Percentiles rank a stretch among this genome's conserved stretches.
Conservation (phyloP, 2,797 vertebrate genomes). For the Gouania willdenowi region DNA sequence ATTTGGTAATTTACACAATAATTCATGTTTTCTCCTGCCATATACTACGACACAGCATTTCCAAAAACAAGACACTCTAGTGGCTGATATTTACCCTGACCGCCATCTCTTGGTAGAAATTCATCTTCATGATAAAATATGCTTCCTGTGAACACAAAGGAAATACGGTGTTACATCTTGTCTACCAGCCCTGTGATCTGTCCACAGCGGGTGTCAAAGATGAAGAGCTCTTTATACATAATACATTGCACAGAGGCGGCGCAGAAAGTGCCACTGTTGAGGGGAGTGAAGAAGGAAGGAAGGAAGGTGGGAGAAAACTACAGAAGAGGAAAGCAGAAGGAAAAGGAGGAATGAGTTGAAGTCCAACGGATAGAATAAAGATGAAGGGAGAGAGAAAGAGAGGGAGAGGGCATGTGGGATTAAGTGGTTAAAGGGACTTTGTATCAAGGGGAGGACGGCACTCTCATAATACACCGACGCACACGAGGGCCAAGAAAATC, state of each 20-base stretch:
- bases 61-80: constrained; percentile 83
- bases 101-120: constrained; percentile 97
- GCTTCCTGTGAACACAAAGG: constrained; percentile 89
- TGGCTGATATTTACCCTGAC: constrained; percentile 99
- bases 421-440: constrained; percentile 82
- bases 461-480: constrained; percentile 95
- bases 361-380: constrained; percentile 30
- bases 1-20: too few relatives aligned
- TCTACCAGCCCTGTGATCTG: constrained; percentile 81
- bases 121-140: constrained; percentile 97
- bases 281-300: constrained; percentile 13
- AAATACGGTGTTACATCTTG: constrained; percentile 80
- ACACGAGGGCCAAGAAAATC: constrained; percentile 96
- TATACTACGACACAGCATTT: constrained; percentile 78
- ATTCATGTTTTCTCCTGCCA: too few relatives aligned
- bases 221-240: constrained; percentile 96
- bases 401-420: constrained; percentile 20
- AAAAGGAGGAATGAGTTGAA: constrained; percentile 21
- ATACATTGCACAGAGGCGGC: constrained; percentile 84
- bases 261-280: constrained; percentile 68
- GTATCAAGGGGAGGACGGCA: constrained; percentile 85
- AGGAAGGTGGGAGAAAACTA: constrained; percentile 15
- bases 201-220: constrained; percentile 86
- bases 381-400: constrained; percentile 26
- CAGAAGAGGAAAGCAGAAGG: constrained; percentile 26